These are phyloP conservation scores for Oxyteleia sp. DNA, from an alignment of 2,888 invertebrate genomes.

Conservation along the genomic window DNA sequence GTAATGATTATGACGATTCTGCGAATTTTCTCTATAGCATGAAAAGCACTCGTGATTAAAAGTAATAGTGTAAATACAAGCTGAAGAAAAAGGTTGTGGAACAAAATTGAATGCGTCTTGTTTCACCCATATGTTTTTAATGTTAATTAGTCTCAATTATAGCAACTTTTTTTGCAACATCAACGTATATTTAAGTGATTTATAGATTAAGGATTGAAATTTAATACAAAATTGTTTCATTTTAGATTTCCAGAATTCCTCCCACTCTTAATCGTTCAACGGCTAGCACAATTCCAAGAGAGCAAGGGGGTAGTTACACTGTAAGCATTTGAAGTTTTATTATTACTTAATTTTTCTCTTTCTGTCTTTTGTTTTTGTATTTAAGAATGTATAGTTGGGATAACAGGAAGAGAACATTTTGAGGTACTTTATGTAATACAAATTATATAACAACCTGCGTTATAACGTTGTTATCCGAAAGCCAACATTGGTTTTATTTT, in stretches of 20 bases:
- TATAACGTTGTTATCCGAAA: conserved; percentile 3
- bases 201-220: no score
- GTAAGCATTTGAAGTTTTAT: conserved; percentile 81
- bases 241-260: conserved; percentile 86
- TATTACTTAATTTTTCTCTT: conserved; percentile 23
- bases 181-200: no score
- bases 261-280: conserved; percentile 84
- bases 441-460: conserved; percentile 45
- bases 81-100: neutral
- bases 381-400: neutral
- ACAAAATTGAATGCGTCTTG: neutral
- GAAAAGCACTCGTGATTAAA: conserved; percentile 42
- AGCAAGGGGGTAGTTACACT: conserved; percentile 83
- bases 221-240: conserved; percentile 20
- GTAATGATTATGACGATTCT: conserved; percentile 40
- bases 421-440: conserved; percentile 30
- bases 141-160: no score
- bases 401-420: conserved; percentile 12
- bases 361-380: neutral
- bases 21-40: conserved; percentile 37
- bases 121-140: no score
- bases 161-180: no score
- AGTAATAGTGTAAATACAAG: conserved; percentile 22
- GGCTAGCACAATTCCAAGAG: conserved; percentile 87
- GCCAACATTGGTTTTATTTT: conserved; percentile 45